phyloP scores from a whole-genome alignment of 2,113 vertebrate species.

The Notothenia rossii region DNA sequence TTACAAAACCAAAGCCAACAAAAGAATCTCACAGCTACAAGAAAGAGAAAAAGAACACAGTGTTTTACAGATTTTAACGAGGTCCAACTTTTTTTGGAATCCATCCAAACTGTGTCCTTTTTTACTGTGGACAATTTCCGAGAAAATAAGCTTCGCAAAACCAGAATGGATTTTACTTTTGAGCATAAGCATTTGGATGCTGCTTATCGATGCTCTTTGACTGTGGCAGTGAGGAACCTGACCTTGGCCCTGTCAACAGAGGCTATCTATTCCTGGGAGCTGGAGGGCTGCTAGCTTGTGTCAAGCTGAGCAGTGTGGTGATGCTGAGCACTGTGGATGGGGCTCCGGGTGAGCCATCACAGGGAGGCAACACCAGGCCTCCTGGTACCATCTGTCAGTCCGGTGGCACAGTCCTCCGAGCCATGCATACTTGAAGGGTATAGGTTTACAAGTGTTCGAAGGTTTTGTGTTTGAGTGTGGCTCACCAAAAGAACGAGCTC shows the following conservation, averaged over 20 bases:
- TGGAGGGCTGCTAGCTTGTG: slow-evolving; percentile 54
- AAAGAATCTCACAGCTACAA: not conserved
- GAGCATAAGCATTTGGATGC: not conserved
- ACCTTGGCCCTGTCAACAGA: slow-evolving; percentile 61
- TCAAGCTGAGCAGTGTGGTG: slow-evolving; percentile 69
- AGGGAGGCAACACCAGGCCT: slow-evolving; percentile 54
- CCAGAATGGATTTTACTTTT: not conserved
- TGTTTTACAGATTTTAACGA: not conserved
- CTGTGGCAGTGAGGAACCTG: slow-evolving; percentile 36
- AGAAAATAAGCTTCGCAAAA: not conserved
- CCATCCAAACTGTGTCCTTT: not conserved
- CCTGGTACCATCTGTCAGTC: slow-evolving; percentile 77
- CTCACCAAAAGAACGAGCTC: slow-evolving; percentile 49
- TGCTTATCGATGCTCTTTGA: slow-evolving; percentile 29
- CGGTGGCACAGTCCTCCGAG: slow-evolving; percentile 57
- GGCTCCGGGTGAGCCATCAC: slow-evolving; percentile 66
- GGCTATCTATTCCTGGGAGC: slow-evolving; percentile 62
- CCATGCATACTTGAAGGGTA: slow-evolving; percentile 43
- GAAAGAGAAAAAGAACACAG: not conserved
- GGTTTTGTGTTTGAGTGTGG: slow-evolving; percentile 29
- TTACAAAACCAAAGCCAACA: not conserved
- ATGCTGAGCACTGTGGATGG: slow-evolving; percentile 77
- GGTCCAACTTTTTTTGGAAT: not conserved
- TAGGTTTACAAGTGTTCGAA: slow-evolving; percentile 43
- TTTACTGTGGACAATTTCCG: not conserved